These are phyloP conservation scores for Tenthredo distinguenda DNA, from an alignment of 2,888 invertebrate species.

Conservation along the genomic window DNA sequence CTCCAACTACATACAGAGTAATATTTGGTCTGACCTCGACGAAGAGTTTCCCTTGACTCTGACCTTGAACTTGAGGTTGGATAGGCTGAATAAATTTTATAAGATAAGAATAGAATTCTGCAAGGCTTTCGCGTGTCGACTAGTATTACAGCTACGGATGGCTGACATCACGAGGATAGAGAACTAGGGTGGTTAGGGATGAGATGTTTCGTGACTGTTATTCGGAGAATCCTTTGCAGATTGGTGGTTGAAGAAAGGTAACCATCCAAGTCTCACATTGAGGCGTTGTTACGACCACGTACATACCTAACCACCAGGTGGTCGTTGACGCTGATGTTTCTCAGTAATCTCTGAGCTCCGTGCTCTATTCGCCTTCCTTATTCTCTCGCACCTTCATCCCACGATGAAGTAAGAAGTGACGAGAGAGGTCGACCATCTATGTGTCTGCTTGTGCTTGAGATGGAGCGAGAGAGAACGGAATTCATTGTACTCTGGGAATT, in stretches of 20 bases:
- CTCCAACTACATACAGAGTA: background rate
- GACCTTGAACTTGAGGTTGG: background rate
- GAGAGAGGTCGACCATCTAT: background rate
- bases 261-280: slow-evolving; percentile 14
- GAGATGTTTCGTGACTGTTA: slow-evolving; percentile 22
- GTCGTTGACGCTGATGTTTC: slow-evolving; percentile 46
- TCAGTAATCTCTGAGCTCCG: slow-evolving; percentile 24
- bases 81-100: background rate
- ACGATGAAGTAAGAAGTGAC: background rate
- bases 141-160: background rate
- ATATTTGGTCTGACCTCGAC: background rate
- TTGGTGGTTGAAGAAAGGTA: background rate
- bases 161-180: background rate
- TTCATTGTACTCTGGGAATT: background rate
- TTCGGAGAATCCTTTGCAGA: slow-evolving; percentile 28
- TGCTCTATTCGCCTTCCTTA: slow-evolving; percentile 6
- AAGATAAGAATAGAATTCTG: background rate
- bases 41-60: background rate
- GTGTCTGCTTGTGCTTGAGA: background rate
- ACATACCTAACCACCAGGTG: slow-evolving; percentile 22
- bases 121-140: slow-evolving; percentile 4
- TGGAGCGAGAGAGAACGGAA: background rate
- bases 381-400: slow-evolving; percentile 1
- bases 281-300: slow-evolving; percentile 34
- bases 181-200: slow-evolving; percentile 10